Conservation (phyloP, 2,888 invertebrate species). For the Dione vanillae region DNA sequence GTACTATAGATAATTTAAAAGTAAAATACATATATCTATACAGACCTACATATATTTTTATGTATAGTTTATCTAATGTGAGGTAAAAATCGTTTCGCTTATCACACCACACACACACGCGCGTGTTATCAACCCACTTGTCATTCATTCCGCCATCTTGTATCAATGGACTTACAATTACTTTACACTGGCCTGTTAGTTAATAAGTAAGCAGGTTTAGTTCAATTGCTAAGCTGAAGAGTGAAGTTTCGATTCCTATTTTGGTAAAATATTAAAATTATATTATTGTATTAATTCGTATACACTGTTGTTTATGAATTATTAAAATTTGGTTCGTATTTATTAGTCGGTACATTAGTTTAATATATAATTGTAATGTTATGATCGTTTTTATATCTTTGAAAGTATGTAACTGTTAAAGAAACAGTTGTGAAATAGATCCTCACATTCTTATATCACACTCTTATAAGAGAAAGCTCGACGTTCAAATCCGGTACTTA, state of each 20-base stretch:
- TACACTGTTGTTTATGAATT: background rate
- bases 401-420: too few relatives aligned
- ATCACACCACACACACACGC: slow-evolving; percentile 31
- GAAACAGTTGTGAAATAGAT: too few relatives aligned
- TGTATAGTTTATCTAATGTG: slow-evolving; percentile 24
- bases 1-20: background rate
- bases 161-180: slow-evolving; percentile 25
- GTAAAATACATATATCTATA: background rate
- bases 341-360: too few relatives aligned
- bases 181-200: background rate
- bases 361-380: too few relatives aligned
- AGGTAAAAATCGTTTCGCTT: slow-evolving; percentile 30
- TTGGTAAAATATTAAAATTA: background rate
- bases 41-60: background rate
- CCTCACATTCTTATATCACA: too few relatives aligned
- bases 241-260: background rate
- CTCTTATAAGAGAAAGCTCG: too few relatives aligned
- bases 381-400: too few relatives aligned
- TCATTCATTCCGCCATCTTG: slow-evolving; percentile 31
- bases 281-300: background rate
- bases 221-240: background rate
- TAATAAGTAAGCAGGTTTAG: background rate
- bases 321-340: too few relatives aligned
- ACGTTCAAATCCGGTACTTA: too few relatives aligned
- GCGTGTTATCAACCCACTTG: slow-evolving; percentile 22